Conservation (phyloP, 2,797 vertebrate species). For the Megaceryle alcyon region DNA sequence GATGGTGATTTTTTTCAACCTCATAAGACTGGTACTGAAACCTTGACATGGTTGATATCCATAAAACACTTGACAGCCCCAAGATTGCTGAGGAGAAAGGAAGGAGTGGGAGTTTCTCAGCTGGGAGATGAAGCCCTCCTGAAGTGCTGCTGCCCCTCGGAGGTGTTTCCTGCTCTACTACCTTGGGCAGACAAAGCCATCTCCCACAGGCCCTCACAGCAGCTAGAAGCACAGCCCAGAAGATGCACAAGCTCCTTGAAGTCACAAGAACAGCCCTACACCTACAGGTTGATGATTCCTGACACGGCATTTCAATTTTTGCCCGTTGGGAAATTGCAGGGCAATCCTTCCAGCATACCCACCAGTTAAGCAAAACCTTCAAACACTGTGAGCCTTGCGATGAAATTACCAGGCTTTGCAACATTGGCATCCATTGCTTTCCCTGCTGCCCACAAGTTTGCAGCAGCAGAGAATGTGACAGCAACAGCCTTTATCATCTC, state of each 20-base stretch:
- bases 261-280: not conserved
- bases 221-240: not conserved
- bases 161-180: not conserved
- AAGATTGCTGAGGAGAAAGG: not conserved
- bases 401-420: not conserved
- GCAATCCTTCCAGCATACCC: not conserved
- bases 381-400: not conserved
- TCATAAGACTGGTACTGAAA: not conserved
- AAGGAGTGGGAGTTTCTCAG: not conserved
- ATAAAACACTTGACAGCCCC: not conserved
- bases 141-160: rapidly evolving
- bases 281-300: not conserved
- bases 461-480: conserved; percentile 1
- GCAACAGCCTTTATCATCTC: conserved; percentile 14
- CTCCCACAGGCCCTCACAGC: not conserved
- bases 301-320: not conserved
- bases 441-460: conserved; percentile 5
- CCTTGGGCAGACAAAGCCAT: not conserved
- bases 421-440: not conserved
- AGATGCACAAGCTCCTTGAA: not conserved
- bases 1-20: not conserved
- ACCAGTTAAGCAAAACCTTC: not conserved
- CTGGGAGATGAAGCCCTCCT: not conserved
- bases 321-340: not conserved
- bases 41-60: not conserved